phyloP scores from a whole-genome alignment of 2,888 invertebrate genomes.

The Watsonalla cultraria region DNA sequence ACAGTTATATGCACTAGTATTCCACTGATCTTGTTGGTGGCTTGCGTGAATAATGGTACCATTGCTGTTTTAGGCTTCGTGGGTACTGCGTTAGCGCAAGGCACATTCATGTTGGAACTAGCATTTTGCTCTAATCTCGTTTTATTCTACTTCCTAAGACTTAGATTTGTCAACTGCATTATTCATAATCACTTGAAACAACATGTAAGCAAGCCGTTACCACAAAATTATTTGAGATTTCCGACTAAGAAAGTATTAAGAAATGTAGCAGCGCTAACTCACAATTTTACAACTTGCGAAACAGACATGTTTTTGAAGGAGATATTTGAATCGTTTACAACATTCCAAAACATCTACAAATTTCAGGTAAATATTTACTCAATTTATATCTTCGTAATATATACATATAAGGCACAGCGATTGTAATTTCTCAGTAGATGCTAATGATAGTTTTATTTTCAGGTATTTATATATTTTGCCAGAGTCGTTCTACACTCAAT shows the following conservation, averaged over 20 bases:
- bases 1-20: constrained; percentile 12
- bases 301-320: constrained; percentile 34
- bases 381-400: constrained; percentile 2
- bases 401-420: neutral
- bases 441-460: constrained; percentile 13
- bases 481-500: constrained; percentile 35
- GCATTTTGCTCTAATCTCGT: constrained; percentile 36
- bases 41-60: constrained; percentile 6
- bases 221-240: neutral
- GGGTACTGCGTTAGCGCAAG: constrained; percentile 23
- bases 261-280: constrained; percentile 29
- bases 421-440: no score
- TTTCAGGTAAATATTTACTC: constrained; percentile 33
- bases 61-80: constrained; percentile 13
- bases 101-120: constrained; percentile 38
- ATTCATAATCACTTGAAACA: constrained; percentile 35
- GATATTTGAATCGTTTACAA: constrained; percentile 32
- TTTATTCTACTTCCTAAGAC: constrained; percentile 36
- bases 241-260: constrained; percentile 22
- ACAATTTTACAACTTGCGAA: constrained; percentile 34
- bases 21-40: constrained; percentile 10
- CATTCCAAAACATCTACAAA: constrained; percentile 30
- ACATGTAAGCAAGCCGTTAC: neutral
- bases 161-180: constrained; percentile 44
- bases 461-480: constrained; percentile 39